These are phyloP conservation scores for Drosophila mayaguana DNA, from an alignment of 2,888 invertebrate species.

Conservation along the genomic window DNA sequence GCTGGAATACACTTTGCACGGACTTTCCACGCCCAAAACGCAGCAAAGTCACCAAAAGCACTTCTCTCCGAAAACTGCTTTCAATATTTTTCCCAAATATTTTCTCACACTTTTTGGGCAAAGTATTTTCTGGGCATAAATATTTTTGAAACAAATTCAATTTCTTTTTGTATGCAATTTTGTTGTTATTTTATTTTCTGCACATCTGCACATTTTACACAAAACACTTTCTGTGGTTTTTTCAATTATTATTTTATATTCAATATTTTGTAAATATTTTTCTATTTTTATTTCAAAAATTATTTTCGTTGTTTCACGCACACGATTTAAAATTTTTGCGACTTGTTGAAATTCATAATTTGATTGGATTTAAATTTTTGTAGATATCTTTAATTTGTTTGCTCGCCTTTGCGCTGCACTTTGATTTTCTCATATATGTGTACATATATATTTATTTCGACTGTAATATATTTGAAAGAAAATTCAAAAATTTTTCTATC, in stretches of 20 bases:
- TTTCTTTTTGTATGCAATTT: conserved; percentile 18
- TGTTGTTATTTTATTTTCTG: conserved; percentile 49
- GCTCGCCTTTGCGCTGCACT: conserved; percentile 45
- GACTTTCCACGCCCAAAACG: conserved; percentile 34
- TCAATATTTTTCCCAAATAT: conserved; percentile 19
- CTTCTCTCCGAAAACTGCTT: conserved; percentile 7
- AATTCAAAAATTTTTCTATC: conserved; percentile 57
- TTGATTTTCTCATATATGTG: conserved; percentile 16
- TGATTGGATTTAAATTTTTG: background rate
- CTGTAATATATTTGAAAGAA: conserved; percentile 42
- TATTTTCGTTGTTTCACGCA: conserved; percentile 27
- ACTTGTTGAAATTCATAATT: conserved; percentile 40
- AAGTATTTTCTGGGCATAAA: conserved; percentile 34
- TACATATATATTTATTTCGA: conserved; percentile 5
- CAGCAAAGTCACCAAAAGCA: conserved; percentile 36
- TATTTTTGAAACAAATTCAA: background rate
- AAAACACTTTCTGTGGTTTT: conserved; percentile 37
- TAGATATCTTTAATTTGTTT: conserved; percentile 24
- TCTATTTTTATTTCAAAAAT: background rate
- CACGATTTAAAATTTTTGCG: conserved; percentile 34
- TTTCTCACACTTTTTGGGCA: conserved; percentile 29
- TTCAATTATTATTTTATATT: conserved; percentile 1
- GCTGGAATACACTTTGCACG: conserved; percentile 82
- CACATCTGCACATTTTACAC: conserved; percentile 51
- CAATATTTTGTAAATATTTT: conserved; percentile 14